Percentiles rank a stretch among this genome's conserved stretches.
phyloP scores from a whole-genome alignment of 1,140 invertebrate species.

The Solenopsis fugax region DNA sequence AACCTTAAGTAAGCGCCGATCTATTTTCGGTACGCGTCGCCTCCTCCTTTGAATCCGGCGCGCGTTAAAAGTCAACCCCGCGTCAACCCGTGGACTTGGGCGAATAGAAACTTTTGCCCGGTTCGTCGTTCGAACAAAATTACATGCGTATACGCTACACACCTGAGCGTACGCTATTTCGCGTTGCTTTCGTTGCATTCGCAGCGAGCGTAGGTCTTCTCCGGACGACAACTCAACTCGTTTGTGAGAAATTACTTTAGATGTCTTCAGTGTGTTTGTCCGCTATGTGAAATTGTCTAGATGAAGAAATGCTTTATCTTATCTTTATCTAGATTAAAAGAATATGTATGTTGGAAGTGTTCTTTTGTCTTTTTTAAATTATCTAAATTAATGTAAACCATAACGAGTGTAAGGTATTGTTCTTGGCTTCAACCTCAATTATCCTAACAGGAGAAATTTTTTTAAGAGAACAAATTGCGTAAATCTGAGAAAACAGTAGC shows the following conservation, averaged over 20 bases:
- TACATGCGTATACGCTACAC: background rate
- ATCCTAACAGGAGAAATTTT: too few species aligned
- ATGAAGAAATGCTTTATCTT: too few species aligned
- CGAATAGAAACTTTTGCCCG: background rate
- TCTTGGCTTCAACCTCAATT: too few species aligned
- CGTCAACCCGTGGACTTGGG: background rate
- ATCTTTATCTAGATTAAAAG: too few species aligned
- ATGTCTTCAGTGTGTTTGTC: background rate
- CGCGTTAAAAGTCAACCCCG: slow-evolving; percentile 45
- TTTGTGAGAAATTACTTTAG: background rate
- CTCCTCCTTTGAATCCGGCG: slow-evolving; percentile 36
- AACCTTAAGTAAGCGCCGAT: slow-evolving; percentile 68
- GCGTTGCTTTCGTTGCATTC: background rate
- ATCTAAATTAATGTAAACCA: too few species aligned
- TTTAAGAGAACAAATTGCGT: too few species aligned
- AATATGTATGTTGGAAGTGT: too few species aligned
- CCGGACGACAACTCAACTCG: background rate
- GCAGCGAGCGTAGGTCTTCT: background rate
- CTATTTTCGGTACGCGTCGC: slow-evolving; percentile 70
- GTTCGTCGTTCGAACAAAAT: background rate
- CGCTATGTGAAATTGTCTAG: too few species aligned
- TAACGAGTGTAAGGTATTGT: too few species aligned
- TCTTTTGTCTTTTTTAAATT: too few species aligned
- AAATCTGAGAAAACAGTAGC: too few species aligned
- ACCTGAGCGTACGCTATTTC: background rate